phyloP scores from a whole-genome alignment of 2,888 invertebrate genomes.

The Ligdia adustata region DNA sequence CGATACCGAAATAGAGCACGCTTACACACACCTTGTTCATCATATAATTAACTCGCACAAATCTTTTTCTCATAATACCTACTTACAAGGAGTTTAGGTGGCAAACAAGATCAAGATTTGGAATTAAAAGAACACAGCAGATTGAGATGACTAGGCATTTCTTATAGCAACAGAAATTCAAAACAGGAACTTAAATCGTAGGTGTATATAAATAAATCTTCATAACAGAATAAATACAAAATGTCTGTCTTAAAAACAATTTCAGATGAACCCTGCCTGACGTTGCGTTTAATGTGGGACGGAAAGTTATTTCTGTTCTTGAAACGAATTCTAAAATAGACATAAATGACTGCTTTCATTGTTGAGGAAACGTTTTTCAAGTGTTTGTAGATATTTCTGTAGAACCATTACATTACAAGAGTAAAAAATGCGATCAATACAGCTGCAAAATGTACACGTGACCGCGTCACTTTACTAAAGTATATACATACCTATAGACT shows the following conservation, averaged over 20 bases:
- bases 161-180: no score
- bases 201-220: no score
- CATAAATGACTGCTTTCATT: constrained; percentile 17
- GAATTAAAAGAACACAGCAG: no score
- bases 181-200: no score
- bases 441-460: constrained; percentile 83
- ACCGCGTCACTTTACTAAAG: constrained; percentile 73
- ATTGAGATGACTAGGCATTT: no score
- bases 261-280: constrained; percentile 8
- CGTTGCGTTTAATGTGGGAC: constrained; percentile 14
- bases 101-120: no score
- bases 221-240: no score
- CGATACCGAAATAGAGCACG: constrained; percentile 80
- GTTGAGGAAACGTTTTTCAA: constrained; percentile 11
- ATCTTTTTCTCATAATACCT: constrained; percentile 44
- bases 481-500: constrained; percentile 14
- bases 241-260: not conserved
- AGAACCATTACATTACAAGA: constrained; percentile 47
- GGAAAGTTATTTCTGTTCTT: constrained; percentile 13
- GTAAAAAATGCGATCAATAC: constrained; percentile 77
- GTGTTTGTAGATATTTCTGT: not conserved
- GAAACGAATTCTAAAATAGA: constrained; percentile 17
- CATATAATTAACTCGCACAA: constrained; percentile 63
- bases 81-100: no score
- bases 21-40: constrained; percentile 58